Evolutionary conservation across 2,113 vertebrate genomes (phyloP).

Genomic region (Acinonyx jubatus): DNA sequence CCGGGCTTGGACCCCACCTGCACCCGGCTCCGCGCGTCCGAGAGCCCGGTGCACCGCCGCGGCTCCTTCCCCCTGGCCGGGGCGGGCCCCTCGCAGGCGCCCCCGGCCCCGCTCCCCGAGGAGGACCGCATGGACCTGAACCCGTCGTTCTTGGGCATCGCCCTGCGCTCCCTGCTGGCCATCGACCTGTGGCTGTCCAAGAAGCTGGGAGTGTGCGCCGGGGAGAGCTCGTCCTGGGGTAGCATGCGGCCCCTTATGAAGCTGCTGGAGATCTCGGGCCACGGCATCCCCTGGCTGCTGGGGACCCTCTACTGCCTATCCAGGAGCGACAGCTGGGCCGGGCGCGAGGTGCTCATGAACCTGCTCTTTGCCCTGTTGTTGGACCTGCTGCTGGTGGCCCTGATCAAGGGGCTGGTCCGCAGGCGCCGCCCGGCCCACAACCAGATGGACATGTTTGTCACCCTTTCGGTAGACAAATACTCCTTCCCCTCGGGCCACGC

Average conservation of each 20-base stretch:
- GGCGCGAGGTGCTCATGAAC: constrained; percentile 96
- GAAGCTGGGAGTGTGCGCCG: constrained; percentile 94
- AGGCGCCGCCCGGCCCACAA: constrained; percentile 94
- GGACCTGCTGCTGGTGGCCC: constrained; percentile 92
- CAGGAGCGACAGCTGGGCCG: constrained; percentile 92
- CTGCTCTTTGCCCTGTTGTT: constrained; percentile 93
- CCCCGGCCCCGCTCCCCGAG: constrained; percentile 85
- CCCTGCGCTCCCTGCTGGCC: constrained; percentile 95
- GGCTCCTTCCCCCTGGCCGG: constrained; percentile 87
- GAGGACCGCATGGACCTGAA: constrained; percentile 95
- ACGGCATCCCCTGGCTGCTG: constrained; percentile 95
- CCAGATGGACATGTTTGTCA: constrained; percentile 99
- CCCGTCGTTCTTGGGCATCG: constrained; percentile 93
- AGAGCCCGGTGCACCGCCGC: constrained; percentile 91
- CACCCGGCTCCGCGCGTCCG: constrained; percentile 87
- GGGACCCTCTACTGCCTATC: constrained; percentile 92
- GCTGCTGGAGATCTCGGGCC: constrained; percentile 95
- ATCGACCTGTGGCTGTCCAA: constrained; percentile 97
- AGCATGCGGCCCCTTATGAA: constrained; percentile 95
- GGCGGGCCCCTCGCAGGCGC: constrained; percentile 74
- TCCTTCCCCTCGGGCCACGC: constrained; percentile 98
- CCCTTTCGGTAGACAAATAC: constrained; percentile 96
- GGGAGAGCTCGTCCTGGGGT: constrained; percentile 94
- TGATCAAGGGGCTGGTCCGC: constrained; percentile 93
- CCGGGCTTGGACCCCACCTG: constrained; percentile 86